A percentile compares a stretch with the other conserved stretches of the same genome.
These are phyloP conservation scores for Andricus grossulariae DNA, from an alignment of 1,140 invertebrate genomes.

Conservation along the genomic window DNA sequence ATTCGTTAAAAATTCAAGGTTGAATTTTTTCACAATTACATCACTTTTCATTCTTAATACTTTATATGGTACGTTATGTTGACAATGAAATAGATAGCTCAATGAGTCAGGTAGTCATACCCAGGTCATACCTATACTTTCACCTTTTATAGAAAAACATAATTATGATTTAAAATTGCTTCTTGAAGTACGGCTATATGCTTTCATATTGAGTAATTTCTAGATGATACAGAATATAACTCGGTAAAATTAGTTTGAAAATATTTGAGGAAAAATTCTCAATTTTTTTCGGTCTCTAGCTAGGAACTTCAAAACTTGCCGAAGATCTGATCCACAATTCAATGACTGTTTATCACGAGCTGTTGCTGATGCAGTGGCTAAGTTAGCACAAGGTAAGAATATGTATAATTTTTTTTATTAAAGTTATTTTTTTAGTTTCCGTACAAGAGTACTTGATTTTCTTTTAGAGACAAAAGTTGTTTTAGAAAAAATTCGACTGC, in stretches of 20 bases:
- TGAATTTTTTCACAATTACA: too few species aligned
- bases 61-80: too few species aligned
- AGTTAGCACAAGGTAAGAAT: conserved; percentile 56
- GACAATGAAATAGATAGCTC: too few species aligned
- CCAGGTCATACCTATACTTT: too few species aligned
- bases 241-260: neutral
- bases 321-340: conserved; percentile 45
- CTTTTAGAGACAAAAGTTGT: neutral
- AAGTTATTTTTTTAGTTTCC: neutral
- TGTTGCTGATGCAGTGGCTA: conserved; percentile 42
- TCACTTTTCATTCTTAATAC: too few species aligned
- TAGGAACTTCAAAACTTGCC: conserved; percentile 55
- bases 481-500: neutral
- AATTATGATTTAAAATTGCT: too few species aligned
- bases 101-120: too few species aligned
- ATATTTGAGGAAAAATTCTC: conserved; percentile 22
- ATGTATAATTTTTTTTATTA: neutral
- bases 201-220: too few species aligned
- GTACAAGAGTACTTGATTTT: conserved; percentile 2
- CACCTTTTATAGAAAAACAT: too few species aligned
- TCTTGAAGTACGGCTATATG: too few species aligned
- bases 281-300: conserved; percentile 48
- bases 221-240: too few species aligned
- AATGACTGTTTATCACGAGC: conserved; percentile 50
- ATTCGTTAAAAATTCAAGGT: too few species aligned